Conservation (phyloP, 2,113 vertebrate species). For the Petaurus breviceps region DNA sequence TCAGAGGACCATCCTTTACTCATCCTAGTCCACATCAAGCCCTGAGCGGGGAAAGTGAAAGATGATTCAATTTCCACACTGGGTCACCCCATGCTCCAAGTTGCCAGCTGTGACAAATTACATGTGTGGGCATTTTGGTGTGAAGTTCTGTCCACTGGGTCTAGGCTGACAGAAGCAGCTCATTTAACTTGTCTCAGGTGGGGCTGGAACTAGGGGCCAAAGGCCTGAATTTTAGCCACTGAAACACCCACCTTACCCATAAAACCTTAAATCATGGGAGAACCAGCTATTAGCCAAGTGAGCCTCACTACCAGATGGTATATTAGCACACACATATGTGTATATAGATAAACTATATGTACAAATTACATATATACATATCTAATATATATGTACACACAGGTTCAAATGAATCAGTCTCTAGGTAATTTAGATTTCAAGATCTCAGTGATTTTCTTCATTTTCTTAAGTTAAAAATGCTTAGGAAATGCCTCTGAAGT, state of each 20-base stretch:
- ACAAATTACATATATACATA: not conserved
- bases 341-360: too few species aligned
- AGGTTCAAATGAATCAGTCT: conserved; percentile 40
- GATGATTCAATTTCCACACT: conserved; percentile 82
- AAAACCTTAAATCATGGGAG: conserved; percentile 58
- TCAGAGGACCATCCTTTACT: conserved; percentile 5
- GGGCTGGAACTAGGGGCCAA: conserved; percentile 60
- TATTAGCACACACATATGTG: not conserved
- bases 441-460: not conserved
- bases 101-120: conserved; percentile 83
- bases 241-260: conserved; percentile 60
- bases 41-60: conserved; percentile 80
- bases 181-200: conserved; percentile 80
- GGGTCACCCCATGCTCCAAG: conserved; percentile 78
- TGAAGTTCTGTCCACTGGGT: conserved; percentile 75
- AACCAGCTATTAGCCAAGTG: conserved; percentile 55
- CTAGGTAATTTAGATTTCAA: not conserved
- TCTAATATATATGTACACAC: too few species aligned
- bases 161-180: conserved; percentile 74
- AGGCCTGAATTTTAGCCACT: conserved; percentile 71
- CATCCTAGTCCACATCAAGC: conserved; percentile 40
- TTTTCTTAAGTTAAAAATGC: not conserved
- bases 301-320: conserved; percentile 1
- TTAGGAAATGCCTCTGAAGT: conserved; percentile 42
- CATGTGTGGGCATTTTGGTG: conserved; percentile 69